These are phyloP conservation scores for Alcis repandata DNA, from an alignment of 2,888 invertebrate genomes.

Conservation along the genomic window DNA sequence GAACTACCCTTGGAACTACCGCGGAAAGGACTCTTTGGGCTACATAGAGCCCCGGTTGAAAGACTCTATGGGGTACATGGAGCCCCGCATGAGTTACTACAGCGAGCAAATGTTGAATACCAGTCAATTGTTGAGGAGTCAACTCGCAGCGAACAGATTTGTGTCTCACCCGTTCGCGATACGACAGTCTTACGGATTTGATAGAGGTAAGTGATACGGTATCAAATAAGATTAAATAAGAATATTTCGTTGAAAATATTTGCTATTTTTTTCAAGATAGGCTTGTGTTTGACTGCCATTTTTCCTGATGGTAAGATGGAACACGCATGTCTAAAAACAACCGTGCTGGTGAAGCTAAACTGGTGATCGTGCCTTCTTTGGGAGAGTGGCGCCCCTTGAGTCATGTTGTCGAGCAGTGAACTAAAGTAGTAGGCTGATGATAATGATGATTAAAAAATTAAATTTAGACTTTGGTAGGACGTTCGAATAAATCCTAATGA, in stretches of 20 bases:
- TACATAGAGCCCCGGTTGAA: slow-evolving; percentile 63
- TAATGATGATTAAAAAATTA: too few species aligned
- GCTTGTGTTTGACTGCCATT: too few species aligned
- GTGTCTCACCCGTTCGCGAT: slow-evolving; percentile 66
- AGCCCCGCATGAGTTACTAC: slow-evolving; percentile 68
- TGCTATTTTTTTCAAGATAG: too few species aligned
- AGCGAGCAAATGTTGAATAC: slow-evolving; percentile 72
- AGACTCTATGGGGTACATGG: slow-evolving; percentile 56
- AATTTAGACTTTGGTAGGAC: too few species aligned
- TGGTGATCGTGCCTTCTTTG: too few species aligned
- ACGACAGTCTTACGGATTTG: slow-evolving; percentile 73
- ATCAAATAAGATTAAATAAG: slow-evolving; percentile 5
- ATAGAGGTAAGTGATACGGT: slow-evolving; percentile 68
- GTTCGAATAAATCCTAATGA: too few species aligned
- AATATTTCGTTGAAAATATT: not conserved
- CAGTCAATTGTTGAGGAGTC: slow-evolving; percentile 71
- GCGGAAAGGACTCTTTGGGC: slow-evolving; percentile 60
- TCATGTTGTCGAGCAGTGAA: too few species aligned
- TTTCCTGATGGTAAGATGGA: not conserved
- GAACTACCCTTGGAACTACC: slow-evolving; percentile 66
- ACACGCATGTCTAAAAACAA: too few species aligned
- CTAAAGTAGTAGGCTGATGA: too few species aligned
- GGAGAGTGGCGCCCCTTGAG: too few species aligned
- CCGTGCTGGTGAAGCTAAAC: too few species aligned
- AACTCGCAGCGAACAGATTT: slow-evolving; percentile 71